Conservation (phyloP, 2,888 invertebrate species). For the Eulithis prunata region DNA sequence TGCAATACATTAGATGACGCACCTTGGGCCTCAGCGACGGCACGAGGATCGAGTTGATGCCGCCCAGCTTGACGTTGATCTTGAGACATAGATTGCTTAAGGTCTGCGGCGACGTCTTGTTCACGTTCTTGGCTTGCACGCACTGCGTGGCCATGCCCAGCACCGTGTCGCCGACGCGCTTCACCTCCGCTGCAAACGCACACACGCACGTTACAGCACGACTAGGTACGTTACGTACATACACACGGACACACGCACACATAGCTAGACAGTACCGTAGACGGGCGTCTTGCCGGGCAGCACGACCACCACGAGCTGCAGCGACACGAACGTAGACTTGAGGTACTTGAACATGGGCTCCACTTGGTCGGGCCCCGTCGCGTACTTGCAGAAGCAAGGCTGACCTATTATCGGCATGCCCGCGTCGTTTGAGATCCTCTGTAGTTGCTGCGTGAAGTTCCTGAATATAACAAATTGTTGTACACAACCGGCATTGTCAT, state of each 20-base stretch:
- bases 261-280: slow-evolving; percentile 88
- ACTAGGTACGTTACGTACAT: background rate
- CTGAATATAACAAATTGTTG: slow-evolving; percentile 64
- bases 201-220: background rate
- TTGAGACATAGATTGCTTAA: slow-evolving; percentile 99
- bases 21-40: slow-evolving; percentile 97
- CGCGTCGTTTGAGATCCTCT: slow-evolving; percentile 99
- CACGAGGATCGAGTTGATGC: slow-evolving; percentile 99
- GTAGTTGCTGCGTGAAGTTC: slow-evolving; percentile 98
- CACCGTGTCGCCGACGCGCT: slow-evolving; percentile 99
- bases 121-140: slow-evolving; percentile 99
- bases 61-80: slow-evolving; percentile 99
- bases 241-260: background rate
- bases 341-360: slow-evolving; percentile 99
- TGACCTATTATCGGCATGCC: slow-evolving; percentile 99
- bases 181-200: slow-evolving; percentile 93
- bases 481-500: no score
- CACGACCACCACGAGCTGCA: slow-evolving; percentile 98
- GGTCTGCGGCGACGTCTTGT: slow-evolving; percentile 99
- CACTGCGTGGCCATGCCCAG: slow-evolving; percentile 99
- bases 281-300: slow-evolving; percentile 99
- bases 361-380: slow-evolving; percentile 99
- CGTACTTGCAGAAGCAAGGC: slow-evolving; percentile 99
- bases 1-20: slow-evolving; percentile 2
- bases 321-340: slow-evolving; percentile 97